A percentile compares a stretch with the other conserved stretches of the same genome.
Evolutionary conservation across 2,797 vertebrate species (phyloP).

Genomic region (Nyctibius grandis): DNA sequence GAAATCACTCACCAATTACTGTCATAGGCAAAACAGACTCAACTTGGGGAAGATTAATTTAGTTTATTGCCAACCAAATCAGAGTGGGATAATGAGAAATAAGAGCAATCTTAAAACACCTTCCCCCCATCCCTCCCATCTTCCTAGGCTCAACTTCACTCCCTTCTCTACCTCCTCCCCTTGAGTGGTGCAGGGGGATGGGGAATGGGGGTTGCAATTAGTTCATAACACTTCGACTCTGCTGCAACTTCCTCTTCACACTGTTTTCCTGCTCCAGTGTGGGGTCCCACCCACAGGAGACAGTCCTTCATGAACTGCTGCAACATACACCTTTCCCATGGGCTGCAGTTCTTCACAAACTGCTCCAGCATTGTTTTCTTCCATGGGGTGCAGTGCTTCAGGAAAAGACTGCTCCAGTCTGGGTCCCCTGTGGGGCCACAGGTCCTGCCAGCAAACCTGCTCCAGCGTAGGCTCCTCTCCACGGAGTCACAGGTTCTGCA

Average conservation of each 20-base stretch:
- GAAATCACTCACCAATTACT: background rate
- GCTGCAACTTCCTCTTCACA: background rate
- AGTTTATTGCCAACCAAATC: background rate
- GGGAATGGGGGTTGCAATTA: fast-evolving
- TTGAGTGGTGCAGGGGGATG: fast-evolving
- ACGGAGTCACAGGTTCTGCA: fast-evolving
- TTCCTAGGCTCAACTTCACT: background rate
- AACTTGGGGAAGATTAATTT: background rate
- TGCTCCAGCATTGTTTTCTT: background rate
- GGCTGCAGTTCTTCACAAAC: background rate
- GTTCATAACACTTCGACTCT: background rate
- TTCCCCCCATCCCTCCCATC: background rate
- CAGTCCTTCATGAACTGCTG: background rate
- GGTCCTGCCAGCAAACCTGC: background rate
- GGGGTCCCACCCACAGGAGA: background rate
- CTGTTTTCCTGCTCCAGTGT: background rate
- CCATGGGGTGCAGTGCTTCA: background rate
- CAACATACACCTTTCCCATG: fast-evolving
- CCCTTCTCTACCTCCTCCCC: background rate
- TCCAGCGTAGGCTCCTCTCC: background rate
- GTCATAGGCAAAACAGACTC: background rate
- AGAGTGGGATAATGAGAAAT: background rate
- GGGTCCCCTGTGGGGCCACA: background rate
- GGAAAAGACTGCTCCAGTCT: background rate
- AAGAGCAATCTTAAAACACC: background rate